A percentile compares a stretch with the other conserved stretches of the same genome.
Evolutionary conservation across 2,113 vertebrate species (phyloP).

Genomic region (Potamarius usumacintae): DNA sequence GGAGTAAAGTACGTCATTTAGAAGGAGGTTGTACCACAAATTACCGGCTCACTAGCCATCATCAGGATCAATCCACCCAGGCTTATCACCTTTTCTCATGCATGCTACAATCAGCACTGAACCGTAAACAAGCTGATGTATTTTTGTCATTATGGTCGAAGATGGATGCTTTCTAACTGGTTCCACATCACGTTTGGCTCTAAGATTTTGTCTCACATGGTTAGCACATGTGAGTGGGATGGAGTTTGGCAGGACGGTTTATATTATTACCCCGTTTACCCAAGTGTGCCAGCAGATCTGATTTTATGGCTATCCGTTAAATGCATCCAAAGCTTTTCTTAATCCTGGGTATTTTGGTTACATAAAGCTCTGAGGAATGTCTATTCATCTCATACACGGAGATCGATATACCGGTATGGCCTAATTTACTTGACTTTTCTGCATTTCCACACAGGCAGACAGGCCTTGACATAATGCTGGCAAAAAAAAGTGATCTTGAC

Average conservation of each 20-base stretch:
- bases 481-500: slow-evolving; percentile 23
- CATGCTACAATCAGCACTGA: slow-evolving; percentile 26
- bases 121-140: not conserved
- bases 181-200: slow-evolving; percentile 11
- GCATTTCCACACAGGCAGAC: not conserved
- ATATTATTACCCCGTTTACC: not conserved
- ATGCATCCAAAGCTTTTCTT: slow-evolving; percentile 23
- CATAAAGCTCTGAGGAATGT: slow-evolving; percentile 20
- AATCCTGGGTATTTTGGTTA: slow-evolving; percentile 7
- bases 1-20: not conserved
- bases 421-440: slow-evolving; percentile 26
- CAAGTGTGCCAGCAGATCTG: slow-evolving; percentile 30
- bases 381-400: slow-evolving; percentile 2
- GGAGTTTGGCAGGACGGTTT: slow-evolving; percentile 1
- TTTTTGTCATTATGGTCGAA: slow-evolving; percentile 10
- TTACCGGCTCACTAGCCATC: not conserved
- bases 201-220: slow-evolving; percentile 13
- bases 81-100: not conserved
- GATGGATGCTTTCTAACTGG: slow-evolving; percentile 24
- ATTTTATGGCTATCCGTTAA: slow-evolving; percentile 13
- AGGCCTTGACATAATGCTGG: slow-evolving; percentile 7
- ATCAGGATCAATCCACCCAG: not conserved
- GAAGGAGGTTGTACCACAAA: not conserved
- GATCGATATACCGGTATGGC: slow-evolving; percentile 20
- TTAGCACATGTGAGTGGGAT: slow-evolving; percentile 16